phyloP scores from a whole-genome alignment of 2,888 invertebrate species.

The Fissipunctia ypsillon region DNA sequence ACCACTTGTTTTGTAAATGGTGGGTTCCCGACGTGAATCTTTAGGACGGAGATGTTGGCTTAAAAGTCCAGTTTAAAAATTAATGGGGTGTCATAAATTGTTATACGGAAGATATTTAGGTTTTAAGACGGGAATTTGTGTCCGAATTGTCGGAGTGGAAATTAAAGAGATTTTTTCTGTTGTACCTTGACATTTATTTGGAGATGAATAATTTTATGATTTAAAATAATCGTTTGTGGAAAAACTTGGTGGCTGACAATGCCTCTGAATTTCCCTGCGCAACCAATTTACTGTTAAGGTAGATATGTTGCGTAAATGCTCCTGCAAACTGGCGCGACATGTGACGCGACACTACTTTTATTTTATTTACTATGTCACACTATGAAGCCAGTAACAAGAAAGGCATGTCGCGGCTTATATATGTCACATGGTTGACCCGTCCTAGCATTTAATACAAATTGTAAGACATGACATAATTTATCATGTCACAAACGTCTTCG shows the following conservation, averaged over 20 bases:
- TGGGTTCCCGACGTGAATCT: conserved; percentile 24
- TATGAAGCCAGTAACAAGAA: too few relatives aligned
- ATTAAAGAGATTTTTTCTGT: conserved; percentile 17
- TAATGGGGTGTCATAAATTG: conserved; percentile 45
- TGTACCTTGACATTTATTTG: neutral
- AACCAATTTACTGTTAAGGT: neutral
- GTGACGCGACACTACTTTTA: too few relatives aligned
- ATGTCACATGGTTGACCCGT: too few relatives aligned
- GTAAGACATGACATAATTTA: too few relatives aligned
- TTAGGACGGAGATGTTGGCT: conserved; percentile 20
- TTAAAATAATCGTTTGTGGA: neutral
- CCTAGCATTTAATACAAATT: too few relatives aligned
- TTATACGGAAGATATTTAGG: conserved; percentile 9
- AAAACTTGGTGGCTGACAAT: neutral
- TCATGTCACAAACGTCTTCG: too few relatives aligned
- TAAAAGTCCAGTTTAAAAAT: conserved; percentile 48
- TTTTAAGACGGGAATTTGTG: conserved; percentile 18
- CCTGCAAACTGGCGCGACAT: too few relatives aligned
- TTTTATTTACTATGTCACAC: too few relatives aligned
- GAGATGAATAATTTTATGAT: neutral
- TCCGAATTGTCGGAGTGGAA: neutral
- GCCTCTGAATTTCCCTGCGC: neutral
- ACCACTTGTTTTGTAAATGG: conserved; percentile 39
- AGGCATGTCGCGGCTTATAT: too few relatives aligned
- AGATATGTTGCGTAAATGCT: too few relatives aligned